A percentile compares a stretch with the other conserved stretches of the same genome.
Evolutionary conservation across 2,797 vertebrate genomes (phyloP).

Genomic region (Pristis pectinata): DNA sequence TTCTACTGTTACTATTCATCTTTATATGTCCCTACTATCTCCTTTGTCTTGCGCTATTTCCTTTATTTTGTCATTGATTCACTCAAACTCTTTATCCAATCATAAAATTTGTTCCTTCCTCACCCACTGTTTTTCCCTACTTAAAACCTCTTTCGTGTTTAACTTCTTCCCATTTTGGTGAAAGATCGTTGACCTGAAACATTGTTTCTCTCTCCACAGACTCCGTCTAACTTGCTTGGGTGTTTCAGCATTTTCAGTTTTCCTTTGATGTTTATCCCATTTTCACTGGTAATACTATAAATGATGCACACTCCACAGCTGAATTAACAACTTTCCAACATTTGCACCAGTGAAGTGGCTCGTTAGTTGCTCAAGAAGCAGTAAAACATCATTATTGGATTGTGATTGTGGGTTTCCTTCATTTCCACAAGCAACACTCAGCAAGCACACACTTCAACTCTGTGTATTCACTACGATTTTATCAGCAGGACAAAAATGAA

Average conservation of each 20-base stretch:
- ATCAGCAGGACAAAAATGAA: neutral
- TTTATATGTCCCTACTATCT: neutral
- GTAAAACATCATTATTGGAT: conserved; percentile 30
- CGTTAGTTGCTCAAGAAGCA: neutral
- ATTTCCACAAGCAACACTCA: neutral
- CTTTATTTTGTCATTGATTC: neutral
- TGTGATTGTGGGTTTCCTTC: neutral
- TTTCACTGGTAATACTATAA: neutral
- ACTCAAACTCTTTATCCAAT: neutral
- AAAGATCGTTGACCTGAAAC: neutral
- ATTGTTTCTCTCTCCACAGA: neutral
- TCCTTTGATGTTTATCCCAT: neutral
- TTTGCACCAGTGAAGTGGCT: conserved; percentile 25
- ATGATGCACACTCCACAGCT: neutral
- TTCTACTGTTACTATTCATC: neutral
- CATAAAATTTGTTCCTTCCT: neutral
- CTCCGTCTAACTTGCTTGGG: neutral
- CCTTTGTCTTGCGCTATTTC: neutral
- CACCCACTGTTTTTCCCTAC: neutral
- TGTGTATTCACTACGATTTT: neutral
- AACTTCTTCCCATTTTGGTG: neutral
- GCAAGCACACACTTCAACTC: neutral
- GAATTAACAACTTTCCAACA: conserved; percentile 16
- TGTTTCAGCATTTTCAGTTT: neutral
- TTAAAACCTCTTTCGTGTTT: neutral